Evolutionary conservation across 2,113 vertebrate species (phyloP).

Genomic region (Lepus europaeus): DNA sequence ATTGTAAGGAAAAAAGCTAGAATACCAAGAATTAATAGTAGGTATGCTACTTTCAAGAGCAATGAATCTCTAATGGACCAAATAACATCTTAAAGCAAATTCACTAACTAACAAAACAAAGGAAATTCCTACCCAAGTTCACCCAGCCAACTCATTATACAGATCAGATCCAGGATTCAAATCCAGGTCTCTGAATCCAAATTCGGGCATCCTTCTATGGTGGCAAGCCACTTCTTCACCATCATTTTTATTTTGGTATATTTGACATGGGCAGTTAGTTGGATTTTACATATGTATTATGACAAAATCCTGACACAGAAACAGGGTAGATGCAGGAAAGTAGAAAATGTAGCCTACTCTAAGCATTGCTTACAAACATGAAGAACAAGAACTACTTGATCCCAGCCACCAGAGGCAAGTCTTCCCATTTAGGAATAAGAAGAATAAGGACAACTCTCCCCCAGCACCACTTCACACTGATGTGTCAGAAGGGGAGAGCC

Average conservation of each 20-base stretch:
- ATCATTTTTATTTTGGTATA: neutral
- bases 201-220: neutral
- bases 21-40: neutral
- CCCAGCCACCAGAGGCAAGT: neutral
- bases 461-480: neutral
- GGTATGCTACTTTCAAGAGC: constrained; percentile 1
- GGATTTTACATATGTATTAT: neutral
- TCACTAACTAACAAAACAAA: neutral
- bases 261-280: neutral
- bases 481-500: neutral
- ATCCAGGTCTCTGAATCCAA: neutral
- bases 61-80: constrained; percentile 3
- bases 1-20: neutral
- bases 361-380: neutral
- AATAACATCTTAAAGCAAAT: constrained; percentile 11
- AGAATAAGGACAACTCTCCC: neutral
- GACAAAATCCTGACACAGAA: neutral
- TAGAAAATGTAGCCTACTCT: neutral
- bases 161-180: neutral
- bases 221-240: neutral
- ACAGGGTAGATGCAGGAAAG: neutral
- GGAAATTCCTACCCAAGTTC: neutral
- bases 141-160: neutral
- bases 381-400: constrained; percentile 30
- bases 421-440: neutral